Conservation (phyloP, 2,888 invertebrate species). For the Uloborus plumipes region DNA sequence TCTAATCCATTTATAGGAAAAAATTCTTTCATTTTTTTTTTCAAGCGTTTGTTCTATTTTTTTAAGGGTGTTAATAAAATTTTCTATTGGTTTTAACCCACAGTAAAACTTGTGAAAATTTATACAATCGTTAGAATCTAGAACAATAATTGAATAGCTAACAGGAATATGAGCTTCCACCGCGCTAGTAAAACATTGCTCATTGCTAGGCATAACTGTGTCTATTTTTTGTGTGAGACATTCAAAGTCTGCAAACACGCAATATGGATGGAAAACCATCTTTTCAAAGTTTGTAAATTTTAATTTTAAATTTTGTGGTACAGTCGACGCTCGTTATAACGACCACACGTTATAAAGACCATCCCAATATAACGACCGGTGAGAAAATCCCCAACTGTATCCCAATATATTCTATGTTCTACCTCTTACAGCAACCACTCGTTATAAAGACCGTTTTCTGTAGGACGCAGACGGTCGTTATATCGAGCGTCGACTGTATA, state of each 20-base stretch:
- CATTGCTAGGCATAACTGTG: background rate
- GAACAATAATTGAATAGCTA: constrained; percentile 7
- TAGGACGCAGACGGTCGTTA: no score
- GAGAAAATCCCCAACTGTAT: no score
- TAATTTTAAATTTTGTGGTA: constrained; percentile 3
- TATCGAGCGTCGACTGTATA: no score
- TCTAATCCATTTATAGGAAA: background rate
- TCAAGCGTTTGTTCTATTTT: background rate
- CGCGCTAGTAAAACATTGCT: background rate
- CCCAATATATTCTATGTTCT: no score
- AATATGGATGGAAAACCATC: constrained; percentile 1
- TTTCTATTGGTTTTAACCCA: background rate
- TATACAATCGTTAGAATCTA: background rate
- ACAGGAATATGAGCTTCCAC: constrained; percentile 12
- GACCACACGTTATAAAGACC: no score
- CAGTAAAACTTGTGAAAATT: background rate
- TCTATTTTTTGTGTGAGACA: constrained; percentile 6
- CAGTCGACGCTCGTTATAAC: no score
- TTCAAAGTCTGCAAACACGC: constrained; percentile 22
- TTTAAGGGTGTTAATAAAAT: background rate
- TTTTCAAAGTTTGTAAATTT: constrained; percentile 21
- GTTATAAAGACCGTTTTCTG: no score
- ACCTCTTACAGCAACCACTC: no score
- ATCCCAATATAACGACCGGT: no score
- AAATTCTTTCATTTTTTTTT: background rate